A percentile compares a stretch with the other conserved stretches of the same genome.
These are phyloP conservation scores for Geothlypis trichas DNA, from an alignment of 2,113 vertebrate genomes.

Conservation along the genomic window DNA sequence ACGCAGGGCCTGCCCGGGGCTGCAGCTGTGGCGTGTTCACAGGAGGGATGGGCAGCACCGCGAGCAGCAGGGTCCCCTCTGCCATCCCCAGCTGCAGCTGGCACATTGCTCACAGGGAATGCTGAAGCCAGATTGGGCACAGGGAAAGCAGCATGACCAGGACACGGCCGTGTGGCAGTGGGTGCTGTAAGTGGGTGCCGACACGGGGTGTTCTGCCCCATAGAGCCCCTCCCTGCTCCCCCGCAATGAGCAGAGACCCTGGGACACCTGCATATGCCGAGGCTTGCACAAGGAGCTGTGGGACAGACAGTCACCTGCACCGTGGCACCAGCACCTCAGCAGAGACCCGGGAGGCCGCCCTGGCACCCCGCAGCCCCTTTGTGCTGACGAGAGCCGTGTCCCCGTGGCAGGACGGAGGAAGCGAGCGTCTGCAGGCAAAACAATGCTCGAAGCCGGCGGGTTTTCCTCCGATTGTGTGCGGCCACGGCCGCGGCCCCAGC, in stretches of 20 bases:
- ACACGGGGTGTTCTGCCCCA: background rate
- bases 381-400: background rate
- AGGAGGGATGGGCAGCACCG: background rate
- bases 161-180: accelerated
- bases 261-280: background rate
- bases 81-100: accelerated
- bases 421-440: constrained; percentile 39
- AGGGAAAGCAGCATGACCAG: background rate
- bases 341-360: background rate
- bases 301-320: background rate
- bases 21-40: accelerated
- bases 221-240: background rate
- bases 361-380: background rate
- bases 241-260: accelerated
- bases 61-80: accelerated
- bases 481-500: background rate
- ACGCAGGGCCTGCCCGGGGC: background rate
- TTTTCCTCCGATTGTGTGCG: constrained; percentile 67
- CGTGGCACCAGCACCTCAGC: background rate
- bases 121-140: accelerated
- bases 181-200: background rate
- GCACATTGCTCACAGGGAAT: accelerated
- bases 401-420: constrained; percentile 31
- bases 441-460: constrained; percentile 42
- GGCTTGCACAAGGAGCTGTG: accelerated